phyloP scores from a whole-genome alignment of 1,140 invertebrate genomes.

The Achroia grisella region DNA sequence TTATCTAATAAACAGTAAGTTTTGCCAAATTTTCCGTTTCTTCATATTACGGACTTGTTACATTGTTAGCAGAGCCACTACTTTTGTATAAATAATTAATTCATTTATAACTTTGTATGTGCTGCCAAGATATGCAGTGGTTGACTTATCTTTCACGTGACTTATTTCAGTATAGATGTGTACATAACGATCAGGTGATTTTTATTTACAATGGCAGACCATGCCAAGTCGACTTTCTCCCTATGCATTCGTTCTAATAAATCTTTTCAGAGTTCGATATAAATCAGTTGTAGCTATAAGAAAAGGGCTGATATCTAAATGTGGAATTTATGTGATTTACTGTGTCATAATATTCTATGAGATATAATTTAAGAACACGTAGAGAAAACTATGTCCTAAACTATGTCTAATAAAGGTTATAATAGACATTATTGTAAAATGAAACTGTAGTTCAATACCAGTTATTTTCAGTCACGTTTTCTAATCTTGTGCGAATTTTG shows the following conservation, averaged over 20 bases:
- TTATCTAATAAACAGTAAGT: too few relatives aligned
- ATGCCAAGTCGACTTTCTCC: slow-evolving; percentile 35
- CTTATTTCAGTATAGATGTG: slow-evolving; percentile 12
- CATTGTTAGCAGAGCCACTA: too few relatives aligned
- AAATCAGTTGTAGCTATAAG: slow-evolving; percentile 18
- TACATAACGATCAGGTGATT: slow-evolving; percentile 9
- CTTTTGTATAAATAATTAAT: too few relatives aligned
- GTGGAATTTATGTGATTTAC: slow-evolving; percentile 9
- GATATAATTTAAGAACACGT: not conserved
- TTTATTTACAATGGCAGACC: slow-evolving; percentile 17
- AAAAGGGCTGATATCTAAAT: slow-evolving; percentile 8
- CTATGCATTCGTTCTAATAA: slow-evolving; percentile 17
- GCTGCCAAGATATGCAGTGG: slow-evolving; percentile 17
- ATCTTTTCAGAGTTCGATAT: slow-evolving; percentile 17
- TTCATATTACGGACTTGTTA: too few relatives aligned
- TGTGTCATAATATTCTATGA: not conserved
- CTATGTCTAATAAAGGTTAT: too few relatives aligned
- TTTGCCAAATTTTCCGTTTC: too few relatives aligned
- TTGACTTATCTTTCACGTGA: slow-evolving; percentile 30
- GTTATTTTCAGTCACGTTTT: too few relatives aligned
- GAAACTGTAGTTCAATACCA: too few relatives aligned
- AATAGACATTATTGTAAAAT: too few relatives aligned
- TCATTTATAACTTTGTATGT: too few relatives aligned
- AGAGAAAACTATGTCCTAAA: too few relatives aligned
- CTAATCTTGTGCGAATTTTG: too few relatives aligned